A percentile compares a stretch with the other conserved stretches of the same genome.
These are phyloP conservation scores for Brachionus koreanus DNA, from an alignment of 1,140 invertebrate genomes.

Conservation along the genomic window DNA sequence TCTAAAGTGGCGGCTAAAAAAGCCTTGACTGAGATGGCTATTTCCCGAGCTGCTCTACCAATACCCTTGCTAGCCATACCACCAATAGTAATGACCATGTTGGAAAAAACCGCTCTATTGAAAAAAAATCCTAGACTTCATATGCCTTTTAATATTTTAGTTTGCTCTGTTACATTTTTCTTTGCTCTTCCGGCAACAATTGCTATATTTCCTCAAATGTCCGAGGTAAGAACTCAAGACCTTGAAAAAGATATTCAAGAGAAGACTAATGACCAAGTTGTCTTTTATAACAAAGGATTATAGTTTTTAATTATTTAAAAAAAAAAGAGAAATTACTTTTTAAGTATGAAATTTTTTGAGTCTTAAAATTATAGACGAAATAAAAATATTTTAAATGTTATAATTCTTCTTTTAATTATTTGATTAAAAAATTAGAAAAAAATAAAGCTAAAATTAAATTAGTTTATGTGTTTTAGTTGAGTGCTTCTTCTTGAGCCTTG, in stretches of 20 bases:
- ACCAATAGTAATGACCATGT: constrained; percentile 53
- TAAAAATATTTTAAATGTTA: too few relatives aligned
- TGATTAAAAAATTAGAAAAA: too few relatives aligned
- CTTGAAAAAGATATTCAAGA: constrained; percentile 54
- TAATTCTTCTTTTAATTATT: too few relatives aligned
- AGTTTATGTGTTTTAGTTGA: too few relatives aligned
- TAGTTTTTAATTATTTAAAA: constrained; percentile 46
- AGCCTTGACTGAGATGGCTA: constrained; percentile 56
- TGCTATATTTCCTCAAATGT: constrained; percentile 58
- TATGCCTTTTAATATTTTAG: constrained; percentile 55
- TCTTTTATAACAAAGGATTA: constrained; percentile 57
- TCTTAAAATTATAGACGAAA: too few relatives aligned
- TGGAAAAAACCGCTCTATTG: constrained; percentile 57
- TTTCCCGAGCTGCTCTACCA: constrained; percentile 56
- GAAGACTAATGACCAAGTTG: constrained; percentile 48
- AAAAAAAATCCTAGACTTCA: constrained; percentile 52
- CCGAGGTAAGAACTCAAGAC: constrained; percentile 50
- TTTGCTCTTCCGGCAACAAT: constrained; percentile 57
- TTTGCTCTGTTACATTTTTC: constrained; percentile 56
- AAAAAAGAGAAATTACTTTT: not conserved
- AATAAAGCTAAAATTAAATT: too few relatives aligned
- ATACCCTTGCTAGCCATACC: constrained; percentile 58
- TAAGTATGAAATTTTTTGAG: not conserved
- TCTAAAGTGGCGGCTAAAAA: constrained; percentile 61
- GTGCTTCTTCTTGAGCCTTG: too few relatives aligned